Evolutionary conservation across 1,140 invertebrate species (phyloP), one percentile per base, ranked within the genome.

Genomic region (Drosophila willistoni): DNA sequence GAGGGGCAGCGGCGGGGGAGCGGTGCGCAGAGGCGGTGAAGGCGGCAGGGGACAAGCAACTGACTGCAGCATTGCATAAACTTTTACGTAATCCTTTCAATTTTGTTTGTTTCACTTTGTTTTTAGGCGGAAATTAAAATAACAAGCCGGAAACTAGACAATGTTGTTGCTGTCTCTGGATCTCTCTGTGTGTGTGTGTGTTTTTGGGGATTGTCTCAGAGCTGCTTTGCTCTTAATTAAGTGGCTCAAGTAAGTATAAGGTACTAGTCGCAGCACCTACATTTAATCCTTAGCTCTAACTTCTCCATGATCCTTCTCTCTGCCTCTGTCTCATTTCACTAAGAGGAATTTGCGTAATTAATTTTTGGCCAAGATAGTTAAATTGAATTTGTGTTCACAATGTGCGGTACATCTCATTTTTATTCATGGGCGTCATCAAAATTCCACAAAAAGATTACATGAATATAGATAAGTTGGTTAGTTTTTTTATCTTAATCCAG

Each of bases 81-180:
- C 83, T 86, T 77, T 83, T 87, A 73, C 83, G 83, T 86, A 86
- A 86, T 86, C 83, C 83, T 86, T 86, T 86, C 83, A 86, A 87
- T 86, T 86, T 51, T 51, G 44, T 51, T 51, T 87, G 83, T 79
- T 86, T 68, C 75, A 39, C 79, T 86, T 79, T 84, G 87, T 86
- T 86, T 86, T 86, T 86, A 87, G 83, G 83, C 83, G 84, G 72
- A 86, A 86, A 86, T 86, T 87, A 86, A 86, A 86, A 86, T 86
- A 87, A 86, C 79, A 71, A 87, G 83, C 83, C 19, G 83, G 56
- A 64, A 86, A 64, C 57, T 68, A 86, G 74, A 85, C 82, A 85
- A 86, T 86, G 82, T 85, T 85, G 82, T 75, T 55, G 19, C 22
- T 65, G 33, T 39, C 12, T 29, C 51, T 54, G 36, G 14, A 39